Base-by-base conservation (phyloP, 1,140 invertebrate species). In the Orussus abietinus region DNA sequence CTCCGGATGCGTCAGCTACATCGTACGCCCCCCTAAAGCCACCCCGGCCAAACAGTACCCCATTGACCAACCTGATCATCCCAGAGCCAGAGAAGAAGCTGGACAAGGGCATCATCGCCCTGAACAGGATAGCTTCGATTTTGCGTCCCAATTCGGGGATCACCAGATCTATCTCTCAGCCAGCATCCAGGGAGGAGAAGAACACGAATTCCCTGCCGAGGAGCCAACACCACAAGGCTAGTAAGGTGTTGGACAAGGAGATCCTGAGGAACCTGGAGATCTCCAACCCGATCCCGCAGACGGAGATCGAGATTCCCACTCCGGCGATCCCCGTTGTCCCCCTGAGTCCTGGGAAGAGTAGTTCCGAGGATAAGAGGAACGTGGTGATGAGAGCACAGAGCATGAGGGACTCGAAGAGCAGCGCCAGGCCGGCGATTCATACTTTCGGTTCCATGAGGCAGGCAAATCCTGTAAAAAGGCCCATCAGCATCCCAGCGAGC, bases 361-460 rank as follows among this genome's bases (percentile, higher is more conserved):
- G 70, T 9, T 32, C 55, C 0, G 63, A 37, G 4, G 59, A 67
- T 3, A 72, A 66, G 5, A 80, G 79, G 54, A 63, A 71, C 1
- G 77, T 80, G 4, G 77, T 89, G 0, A 80, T 83, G 60, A 73
- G 88, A 32, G 80, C 86, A 1, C 86, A 90, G 55, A 88, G 86
- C 38, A 85, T 91, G 83, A 72, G 86, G 37, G 77, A 76, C 25
- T 61, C 61, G 9, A 79, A 80, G 29, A 69, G 79, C 2, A 75
- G 74, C 0, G 72, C 77, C 26, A 64, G 73, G 51, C 79, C 82
- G 0, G 62, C 72, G 0, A 77, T 90, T n/a, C 84, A 84, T 14
- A 82, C 78, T 18, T 89, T 90, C 55, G 86, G 87, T 0, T 90
- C 86, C 0, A 89, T 90, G 85, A 66, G 86, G 19, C 78, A 84